A percentile compares a stretch with the other conserved stretches of the same genome.
Evolutionary conservation across 2,888 invertebrate species (phyloP).

Genomic region (Xanthostigma xanthostigma): DNA sequence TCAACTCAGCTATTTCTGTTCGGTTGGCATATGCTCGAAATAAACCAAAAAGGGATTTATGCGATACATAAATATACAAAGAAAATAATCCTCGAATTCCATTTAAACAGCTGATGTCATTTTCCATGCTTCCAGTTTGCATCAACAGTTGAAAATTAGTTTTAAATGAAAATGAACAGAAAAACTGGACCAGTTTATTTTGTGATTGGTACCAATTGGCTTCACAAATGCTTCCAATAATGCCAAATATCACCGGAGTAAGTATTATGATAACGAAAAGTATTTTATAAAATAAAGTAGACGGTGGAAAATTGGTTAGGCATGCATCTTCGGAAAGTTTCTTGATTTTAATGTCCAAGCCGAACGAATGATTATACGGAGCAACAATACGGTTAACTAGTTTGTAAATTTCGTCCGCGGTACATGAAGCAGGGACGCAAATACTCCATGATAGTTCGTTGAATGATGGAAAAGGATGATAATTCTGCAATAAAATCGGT

Average conservation of each 20-base stretch:
- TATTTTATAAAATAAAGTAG: no score
- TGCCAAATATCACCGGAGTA: neutral
- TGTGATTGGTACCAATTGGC: neutral
- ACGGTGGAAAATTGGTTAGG: no score
- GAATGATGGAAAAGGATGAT: constrained; percentile 8
- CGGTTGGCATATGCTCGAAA: constrained; percentile 7
- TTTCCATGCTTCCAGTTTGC: neutral
- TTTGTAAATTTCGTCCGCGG: constrained; percentile 31
- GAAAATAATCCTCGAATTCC: constrained; percentile 7
- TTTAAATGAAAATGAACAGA: neutral
- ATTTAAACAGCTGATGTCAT: constrained; percentile 8
- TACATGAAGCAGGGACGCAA: constrained; percentile 43
- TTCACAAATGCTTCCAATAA: neutral
- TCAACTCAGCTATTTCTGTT: constrained; percentile 6
- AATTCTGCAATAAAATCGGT: constrained; percentile 1
- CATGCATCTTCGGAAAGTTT: no score
- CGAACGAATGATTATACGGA: constrained; percentile 9
- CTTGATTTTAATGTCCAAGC: constrained; percentile 5
- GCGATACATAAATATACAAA: constrained; percentile 5
- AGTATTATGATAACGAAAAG: no score
- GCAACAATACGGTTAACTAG: constrained; percentile 14
- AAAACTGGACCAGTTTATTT: neutral
- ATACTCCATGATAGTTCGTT: constrained; percentile 37
- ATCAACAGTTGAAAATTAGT: neutral
- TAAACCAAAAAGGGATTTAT: constrained; percentile 7